Conservation (phyloP, 2,797 vertebrate species). For the Gymnopithys bicolor region DNA sequence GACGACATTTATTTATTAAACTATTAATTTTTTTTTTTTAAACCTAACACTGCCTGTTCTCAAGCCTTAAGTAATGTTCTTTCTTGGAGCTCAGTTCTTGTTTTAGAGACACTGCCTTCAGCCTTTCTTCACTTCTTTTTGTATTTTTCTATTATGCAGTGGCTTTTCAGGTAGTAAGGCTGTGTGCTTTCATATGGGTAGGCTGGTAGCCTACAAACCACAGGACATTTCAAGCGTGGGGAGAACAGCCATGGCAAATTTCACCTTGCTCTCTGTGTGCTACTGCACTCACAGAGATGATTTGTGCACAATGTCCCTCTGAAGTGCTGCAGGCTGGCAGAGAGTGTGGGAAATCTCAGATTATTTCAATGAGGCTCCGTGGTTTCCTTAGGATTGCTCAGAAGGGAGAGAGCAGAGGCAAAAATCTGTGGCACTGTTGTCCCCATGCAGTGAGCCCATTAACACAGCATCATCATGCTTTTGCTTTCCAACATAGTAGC, state of each 20-base stretch:
- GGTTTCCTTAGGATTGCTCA: not conserved
- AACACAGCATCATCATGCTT: not conserved
- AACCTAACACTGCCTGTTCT: not conserved
- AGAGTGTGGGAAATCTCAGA: not conserved
- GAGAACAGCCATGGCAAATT: not conserved
- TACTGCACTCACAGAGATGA: not conserved
- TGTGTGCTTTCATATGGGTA: not conserved
- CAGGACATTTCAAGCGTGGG: not conserved
- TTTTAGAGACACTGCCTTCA: not conserved
- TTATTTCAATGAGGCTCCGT: not conserved
- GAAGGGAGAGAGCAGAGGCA: not conserved
- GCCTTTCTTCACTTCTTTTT: not conserved
- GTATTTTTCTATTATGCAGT: not conserved
- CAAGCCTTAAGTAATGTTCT: not conserved
- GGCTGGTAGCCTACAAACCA: not conserved
- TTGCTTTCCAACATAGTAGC: not conserved
- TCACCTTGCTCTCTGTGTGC: not conserved
- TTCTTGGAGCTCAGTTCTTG: not conserved
- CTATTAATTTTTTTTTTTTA: not conserved
- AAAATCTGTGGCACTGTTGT: not conserved
- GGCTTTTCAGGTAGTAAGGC: not conserved
- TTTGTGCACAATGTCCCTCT: not conserved
- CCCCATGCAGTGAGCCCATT: not conserved
- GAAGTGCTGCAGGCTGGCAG: not conserved
- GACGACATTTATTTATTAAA: not conserved